phyloP scores from a whole-genome alignment of 23 tunicate species.

The Oikopleura albicans region DNA sequence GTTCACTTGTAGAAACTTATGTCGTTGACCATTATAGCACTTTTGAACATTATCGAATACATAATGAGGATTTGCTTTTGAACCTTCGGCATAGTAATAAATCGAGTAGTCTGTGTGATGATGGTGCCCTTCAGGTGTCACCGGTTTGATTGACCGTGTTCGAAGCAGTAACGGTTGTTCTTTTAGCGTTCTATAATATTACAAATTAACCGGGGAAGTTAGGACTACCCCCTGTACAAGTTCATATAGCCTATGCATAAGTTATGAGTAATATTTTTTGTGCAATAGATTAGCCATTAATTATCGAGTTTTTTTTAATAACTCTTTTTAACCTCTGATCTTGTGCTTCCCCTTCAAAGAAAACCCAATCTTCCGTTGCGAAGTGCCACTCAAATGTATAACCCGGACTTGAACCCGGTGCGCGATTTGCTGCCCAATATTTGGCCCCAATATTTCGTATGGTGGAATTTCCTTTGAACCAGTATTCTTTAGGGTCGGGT shows the following conservation, averaged over 20 bases:
- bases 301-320: no score
- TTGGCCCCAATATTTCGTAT: not conserved
- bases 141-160: not conserved
- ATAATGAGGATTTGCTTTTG: conserved; percentile 7
- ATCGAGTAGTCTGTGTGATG: conserved; percentile 8
- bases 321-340: not conserved
- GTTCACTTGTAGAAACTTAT: not conserved
- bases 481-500: not conserved
- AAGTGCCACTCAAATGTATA: not conserved
- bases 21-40: not conserved
- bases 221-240: no score
- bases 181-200: not conserved
- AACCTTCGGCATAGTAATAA: not conserved
- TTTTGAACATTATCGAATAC: not conserved
- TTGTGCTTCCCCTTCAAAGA: conserved; percentile 2
- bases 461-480: not conserved
- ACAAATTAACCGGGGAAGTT: no score
- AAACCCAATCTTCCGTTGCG: conserved; percentile 6
- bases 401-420: not conserved
- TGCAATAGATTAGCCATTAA: no score
- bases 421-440: not conserved
- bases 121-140: not conserved
- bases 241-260: no score
- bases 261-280: no score
- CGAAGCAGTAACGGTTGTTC: not conserved